Evolutionary conservation across 2,888 invertebrate species (phyloP), one percentile per base, ranked within the genome.

Genomic region (Cheilosia vulpina): DNA sequence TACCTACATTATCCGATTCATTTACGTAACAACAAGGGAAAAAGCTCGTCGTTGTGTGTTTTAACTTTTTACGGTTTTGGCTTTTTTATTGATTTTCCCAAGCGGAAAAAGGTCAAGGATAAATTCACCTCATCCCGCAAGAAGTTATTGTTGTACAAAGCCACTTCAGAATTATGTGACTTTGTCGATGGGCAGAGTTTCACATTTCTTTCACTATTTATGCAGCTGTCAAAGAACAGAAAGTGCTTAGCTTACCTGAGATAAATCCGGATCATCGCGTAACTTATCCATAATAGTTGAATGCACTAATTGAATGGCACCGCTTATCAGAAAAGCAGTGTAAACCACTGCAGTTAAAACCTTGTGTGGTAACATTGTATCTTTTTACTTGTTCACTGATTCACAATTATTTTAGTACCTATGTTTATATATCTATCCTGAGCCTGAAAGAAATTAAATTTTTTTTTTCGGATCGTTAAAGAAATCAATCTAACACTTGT

Each of bases 211-310:
- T 34, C 31, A 3, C n/a, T n/a, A 17, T 6, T 47, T 45, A 21
- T 57, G 9, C 13, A 21, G 11, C 6, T 9, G 45, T 19, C 6
- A 31, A 15, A 47, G 13, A 9, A 13, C 6, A 19, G 11, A 19
- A 34, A n/a, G 4, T 34, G 11, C 47, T 45, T 24, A 71, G 88
- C 90, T 92, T 93, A 95, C 95, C 95, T 95, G 94, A 87, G 95
- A 95, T 88, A 95, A 93, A 90, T 95, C 95, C 83, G 94, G 91
- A 92, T 95, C 95, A 91, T 93, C 93, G 88, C 93, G 93, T 88
- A 95, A 93, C 93, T 94, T 95, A 91, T 95, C 94, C 87, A 94
- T 93, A 83, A 95, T 93, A 87, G 94, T 94, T 85, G 90, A 92
- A 90, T 90, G 93, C 77, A 75, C 83, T 77, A 88, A 68, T 41